These are phyloP conservation scores for Gavia stellata DNA, from an alignment of 2,113 vertebrate genomes.

Conservation along the genomic window DNA sequence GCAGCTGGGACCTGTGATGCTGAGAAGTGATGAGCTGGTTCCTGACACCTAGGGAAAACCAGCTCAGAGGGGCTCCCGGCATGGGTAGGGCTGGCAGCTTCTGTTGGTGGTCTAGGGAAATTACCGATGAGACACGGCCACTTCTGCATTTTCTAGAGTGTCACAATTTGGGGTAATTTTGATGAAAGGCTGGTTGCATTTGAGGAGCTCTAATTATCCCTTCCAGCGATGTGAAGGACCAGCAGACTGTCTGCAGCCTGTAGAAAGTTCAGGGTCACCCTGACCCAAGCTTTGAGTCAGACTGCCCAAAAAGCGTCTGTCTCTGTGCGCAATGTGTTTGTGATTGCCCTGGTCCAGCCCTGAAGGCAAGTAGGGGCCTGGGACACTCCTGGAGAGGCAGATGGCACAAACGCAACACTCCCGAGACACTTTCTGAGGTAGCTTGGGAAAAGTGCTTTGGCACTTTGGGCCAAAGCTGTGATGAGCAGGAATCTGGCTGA, in stretches of 20 bases:
- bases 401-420: not conserved
- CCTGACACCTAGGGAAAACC: not conserved
- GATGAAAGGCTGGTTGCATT: not conserved
- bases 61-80: not conserved
- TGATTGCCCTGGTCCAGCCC: not conserved
- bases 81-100: not conserved
- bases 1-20: not conserved
- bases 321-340: accelerated
- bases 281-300: not conserved
- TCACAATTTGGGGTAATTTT: not conserved
- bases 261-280: not conserved
- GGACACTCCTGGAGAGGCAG: not conserved
- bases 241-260: not conserved
- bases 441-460: not conserved
- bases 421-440: not conserved
- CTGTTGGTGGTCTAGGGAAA: not conserved
- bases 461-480: not conserved
- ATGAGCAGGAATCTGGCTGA: not conserved
- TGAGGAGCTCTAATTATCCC: not conserved
- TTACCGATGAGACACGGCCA: accelerated
- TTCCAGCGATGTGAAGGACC: not conserved
- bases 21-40: not conserved
- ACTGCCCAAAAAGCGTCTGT: not conserved
- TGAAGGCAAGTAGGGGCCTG: not conserved
- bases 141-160: not conserved